phyloP scores from a whole-genome alignment of 2,888 invertebrate genomes.

The Dolomedes plantarius region DNA sequence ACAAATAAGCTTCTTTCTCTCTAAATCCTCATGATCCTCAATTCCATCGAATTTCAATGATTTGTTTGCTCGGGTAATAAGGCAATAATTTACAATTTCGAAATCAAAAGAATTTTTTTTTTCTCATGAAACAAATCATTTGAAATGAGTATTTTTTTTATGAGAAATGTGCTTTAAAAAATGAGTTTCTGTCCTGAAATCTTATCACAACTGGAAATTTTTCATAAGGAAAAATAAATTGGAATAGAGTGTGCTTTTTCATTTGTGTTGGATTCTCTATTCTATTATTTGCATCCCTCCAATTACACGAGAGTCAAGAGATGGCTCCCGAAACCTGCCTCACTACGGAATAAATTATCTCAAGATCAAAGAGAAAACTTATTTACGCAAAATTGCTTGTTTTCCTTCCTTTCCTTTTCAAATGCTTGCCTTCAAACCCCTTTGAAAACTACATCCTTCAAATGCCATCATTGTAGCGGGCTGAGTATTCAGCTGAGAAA shows the following conservation, averaged over 20 bases:
- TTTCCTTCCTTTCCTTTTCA: background rate
- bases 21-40: no score
- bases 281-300: background rate
- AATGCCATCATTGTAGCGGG: background rate
- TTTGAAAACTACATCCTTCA: background rate
- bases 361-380: conserved; percentile 15
- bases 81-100: no score
- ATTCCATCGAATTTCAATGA: no score
- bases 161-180: no score
- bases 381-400: conserved; percentile 16
- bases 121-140: no score
- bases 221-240: conserved; percentile 9
- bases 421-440: background rate
- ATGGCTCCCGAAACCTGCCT: background rate
- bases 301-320: background rate
- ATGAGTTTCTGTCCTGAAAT: background rate
- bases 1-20: no score
- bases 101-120: no score
- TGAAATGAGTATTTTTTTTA: no score
- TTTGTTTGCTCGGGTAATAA: no score
- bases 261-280: conserved; percentile 3
- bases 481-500: background rate
- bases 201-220: background rate
- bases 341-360: conserved; percentile 12
- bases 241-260: conserved; percentile 1